A percentile compares a stretch with the other conserved stretches of the same genome.
Conservation (phyloP, 1,140 invertebrate genomes). For the Episyrphus balteatus region DNA sequence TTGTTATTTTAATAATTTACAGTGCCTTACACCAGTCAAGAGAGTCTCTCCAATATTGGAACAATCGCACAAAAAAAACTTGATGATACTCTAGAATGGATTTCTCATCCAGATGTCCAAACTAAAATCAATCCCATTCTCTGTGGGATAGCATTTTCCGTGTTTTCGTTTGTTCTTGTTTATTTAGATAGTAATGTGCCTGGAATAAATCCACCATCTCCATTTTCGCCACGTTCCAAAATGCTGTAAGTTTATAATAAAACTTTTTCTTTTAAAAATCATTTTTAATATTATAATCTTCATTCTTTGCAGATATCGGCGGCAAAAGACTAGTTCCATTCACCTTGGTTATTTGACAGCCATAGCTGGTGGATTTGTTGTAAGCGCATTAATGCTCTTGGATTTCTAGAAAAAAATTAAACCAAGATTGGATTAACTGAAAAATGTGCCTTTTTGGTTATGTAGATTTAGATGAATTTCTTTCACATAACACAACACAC, state of each 20-base stretch:
- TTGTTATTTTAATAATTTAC: background rate
- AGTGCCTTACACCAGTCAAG: constrained; percentile 19
- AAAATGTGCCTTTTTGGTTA: constrained; percentile 17
- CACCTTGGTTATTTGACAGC: constrained; percentile 24
- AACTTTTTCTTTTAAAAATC: background rate
- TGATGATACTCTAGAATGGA: constrained; percentile 14
- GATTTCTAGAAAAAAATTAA: constrained; percentile 12
- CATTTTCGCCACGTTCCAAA: constrained; percentile 34
- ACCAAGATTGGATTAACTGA: constrained; percentile 5
- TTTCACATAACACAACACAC: background rate
- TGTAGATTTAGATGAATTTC: constrained; percentile 4
- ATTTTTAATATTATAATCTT: background rate
- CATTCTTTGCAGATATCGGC: constrained; percentile 10
- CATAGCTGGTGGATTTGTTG: constrained; percentile 14
- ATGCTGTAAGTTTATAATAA: constrained; percentile 12
- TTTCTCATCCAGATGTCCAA: constrained; percentile 12
- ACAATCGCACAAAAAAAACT: constrained; percentile 14
- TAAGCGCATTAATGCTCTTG: constrained; percentile 18
- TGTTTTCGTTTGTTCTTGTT: constrained; percentile 38
- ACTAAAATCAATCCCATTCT: constrained; percentile 19
- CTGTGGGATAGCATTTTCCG: constrained; percentile 20
- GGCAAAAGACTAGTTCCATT: constrained; percentile 9
- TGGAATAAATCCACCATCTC: constrained; percentile 39
- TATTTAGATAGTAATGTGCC: constrained; percentile 41
- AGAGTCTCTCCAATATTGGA: constrained; percentile 10